Evolutionary conservation across 2,797 vertebrate species (phyloP), one percentile per base, ranked within the genome.

Genomic region (Anomalospiza imberbis): DNA sequence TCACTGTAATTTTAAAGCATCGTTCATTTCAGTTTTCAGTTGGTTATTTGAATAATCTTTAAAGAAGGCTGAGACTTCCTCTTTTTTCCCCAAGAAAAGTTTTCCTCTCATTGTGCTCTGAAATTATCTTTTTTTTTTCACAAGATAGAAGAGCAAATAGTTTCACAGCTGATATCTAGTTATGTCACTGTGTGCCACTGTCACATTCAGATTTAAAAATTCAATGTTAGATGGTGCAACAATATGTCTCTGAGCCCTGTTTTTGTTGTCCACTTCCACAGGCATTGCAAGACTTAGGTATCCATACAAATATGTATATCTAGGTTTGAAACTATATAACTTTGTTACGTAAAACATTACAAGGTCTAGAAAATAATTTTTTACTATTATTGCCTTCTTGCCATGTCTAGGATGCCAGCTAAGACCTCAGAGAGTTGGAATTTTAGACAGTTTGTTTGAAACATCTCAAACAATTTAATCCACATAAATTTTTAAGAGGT

Each of bases 311-410:
- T 36, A 48, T 7, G 2, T 9, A 21, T n/a, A 21, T 48, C 4
- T 31, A 40, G 4, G 4, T n/a, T 38, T n/a, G 16, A n/a, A 85
- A 68, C 4, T 4, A 9, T 2, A 2, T 32, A 16, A 32, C 1
- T 38, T 63, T 57, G 6, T 67, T 75, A 8, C 31, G 0, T 13
- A 61, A 80, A 57, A 11, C 0, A 24, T 34, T 48, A 9, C 10
- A 66, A 36, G 2, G 15, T 68, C 5, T 19, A 51, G 17, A 77
- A 54, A 62, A 8, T 9, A 36, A 25, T 51, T 91, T 91, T 67
- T 55, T 51, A 40, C 12, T 1, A 0, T 21, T 9, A 3, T 22
- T 85, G 5, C 1, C 3, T 48, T 50, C 24, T 62, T 50, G 6
- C 4, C 9, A 38, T 51, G 47, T 12, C 31, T 38, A 34, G 9